Evolutionary conservation across 2,113 vertebrate genomes (phyloP), one percentile per base, ranked within the genome.

Genomic region (Chitala chitala): DNA sequence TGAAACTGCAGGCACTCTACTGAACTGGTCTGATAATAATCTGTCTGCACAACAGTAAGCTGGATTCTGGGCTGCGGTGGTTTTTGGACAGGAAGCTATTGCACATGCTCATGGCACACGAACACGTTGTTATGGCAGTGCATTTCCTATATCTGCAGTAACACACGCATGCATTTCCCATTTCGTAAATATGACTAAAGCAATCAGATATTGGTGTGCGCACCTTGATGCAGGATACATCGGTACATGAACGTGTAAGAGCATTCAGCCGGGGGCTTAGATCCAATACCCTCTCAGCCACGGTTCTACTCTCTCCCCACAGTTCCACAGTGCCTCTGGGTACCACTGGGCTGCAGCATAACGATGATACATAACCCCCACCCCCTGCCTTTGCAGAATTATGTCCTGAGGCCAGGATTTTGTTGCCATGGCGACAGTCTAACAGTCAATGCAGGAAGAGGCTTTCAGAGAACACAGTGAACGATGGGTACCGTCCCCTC

Each of bases 371-470:
- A 44, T 22, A 2, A 38, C 40, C 63, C 40, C 61, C n/a, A 8
- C 61, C 61, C 61, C 61, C 17, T 5, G 17, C 40, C 63, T 44
- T 46, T 46, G 38, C 64, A 44, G 40, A 68, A 42, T 46, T 42
- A 44, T 44, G 64, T 46, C 40, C 64, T 26, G 40, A 46, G 64
- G 64, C 38, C 38, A 44, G 64, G 44, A 68, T 46, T 68, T 24
- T 68, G 64, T 68, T 68, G 12, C 42, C 40, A 46, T 68, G 64
- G 40, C 64, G 29, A 68, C 64, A 26, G 40, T 26, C 64, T 66
- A 66, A 66, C 64, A 68, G 64, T 46, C n/a, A 46, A 94, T 91
- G 48, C 94, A 66, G 94, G 3, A 4, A 22, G 22, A 22, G 38
- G 40, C 29, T 61, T 33, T 61, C 29, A 20, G 17, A 31, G 29